Evolutionary conservation across 92 coral and sea anemone species (phyloP).

Genomic region (Zoanthus sansibaricus): DNA sequence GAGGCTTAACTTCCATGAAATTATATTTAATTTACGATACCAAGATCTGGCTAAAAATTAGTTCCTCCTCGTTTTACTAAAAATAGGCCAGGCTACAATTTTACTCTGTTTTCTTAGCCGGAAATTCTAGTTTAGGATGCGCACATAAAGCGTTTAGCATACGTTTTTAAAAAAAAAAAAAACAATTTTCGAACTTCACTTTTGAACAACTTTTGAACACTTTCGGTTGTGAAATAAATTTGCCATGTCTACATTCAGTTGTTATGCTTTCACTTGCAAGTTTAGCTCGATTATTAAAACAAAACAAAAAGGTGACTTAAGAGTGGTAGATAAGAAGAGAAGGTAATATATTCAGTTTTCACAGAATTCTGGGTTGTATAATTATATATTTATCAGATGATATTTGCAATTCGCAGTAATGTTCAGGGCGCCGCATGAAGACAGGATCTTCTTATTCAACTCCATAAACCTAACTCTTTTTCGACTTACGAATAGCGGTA

Average conservation of each 20-base stretch:
- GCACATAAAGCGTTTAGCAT: no score
- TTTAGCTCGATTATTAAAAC: not conserved
- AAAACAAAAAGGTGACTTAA: not conserved
- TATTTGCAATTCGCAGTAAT: not conserved
- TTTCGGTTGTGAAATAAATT: not conserved
- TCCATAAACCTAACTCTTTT: not conserved
- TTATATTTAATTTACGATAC: no score
- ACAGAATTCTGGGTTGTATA: constrained; percentile 29
- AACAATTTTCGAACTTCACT: not conserved
- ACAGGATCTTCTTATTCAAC: not conserved
- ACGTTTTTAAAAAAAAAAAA: not conserved
- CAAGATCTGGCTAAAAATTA: no score
- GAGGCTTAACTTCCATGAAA: no score
- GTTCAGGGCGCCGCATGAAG: constrained; percentile 1
- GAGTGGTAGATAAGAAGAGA: not conserved
- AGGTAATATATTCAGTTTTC: not conserved
- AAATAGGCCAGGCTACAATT: no score
- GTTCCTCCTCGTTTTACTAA: no score
- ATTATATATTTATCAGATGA: constrained; percentile 20
- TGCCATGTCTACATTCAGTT: not conserved
- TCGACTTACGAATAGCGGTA: constrained; percentile 13
- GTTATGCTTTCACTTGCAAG: not conserved
- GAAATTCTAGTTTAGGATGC: no score
- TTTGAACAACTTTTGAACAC: not conserved
- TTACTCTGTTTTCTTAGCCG: no score